Evolutionary conservation across 2,888 invertebrate genomes (phyloP).

Genomic region (Drosophila histrio): DNA sequence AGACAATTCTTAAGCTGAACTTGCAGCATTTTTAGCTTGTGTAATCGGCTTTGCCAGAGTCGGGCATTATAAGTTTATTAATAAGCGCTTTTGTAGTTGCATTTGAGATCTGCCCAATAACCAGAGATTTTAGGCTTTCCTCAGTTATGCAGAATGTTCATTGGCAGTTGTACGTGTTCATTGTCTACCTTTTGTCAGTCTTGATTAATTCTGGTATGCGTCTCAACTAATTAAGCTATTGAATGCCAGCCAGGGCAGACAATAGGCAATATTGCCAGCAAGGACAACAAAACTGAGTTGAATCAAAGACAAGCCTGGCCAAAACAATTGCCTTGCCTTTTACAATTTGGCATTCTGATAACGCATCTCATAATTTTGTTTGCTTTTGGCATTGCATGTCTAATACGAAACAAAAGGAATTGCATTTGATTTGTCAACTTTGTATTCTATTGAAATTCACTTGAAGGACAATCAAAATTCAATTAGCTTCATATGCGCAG

Average conservation of each 20-base stretch:
- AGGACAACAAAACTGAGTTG: slow-evolving; percentile 4
- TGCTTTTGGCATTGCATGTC: slow-evolving; percentile 10
- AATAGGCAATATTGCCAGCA: slow-evolving; percentile 30
- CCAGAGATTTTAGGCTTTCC: slow-evolving; percentile 6
- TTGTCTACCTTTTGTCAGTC: slow-evolving; percentile 24
- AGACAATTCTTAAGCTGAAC: background rate
- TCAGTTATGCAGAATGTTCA: slow-evolving; percentile 8
- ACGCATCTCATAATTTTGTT: slow-evolving; percentile 25
- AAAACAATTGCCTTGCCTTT: slow-evolving; percentile 31
- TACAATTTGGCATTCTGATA: slow-evolving; percentile 12
- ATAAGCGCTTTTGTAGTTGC: slow-evolving; percentile 42
- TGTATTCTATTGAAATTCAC: slow-evolving; percentile 7
- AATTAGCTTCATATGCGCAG: slow-evolving; percentile 23
- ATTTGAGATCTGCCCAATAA: background rate
- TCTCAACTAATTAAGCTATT: slow-evolving; percentile 51
- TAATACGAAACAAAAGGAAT: slow-evolving; percentile 12
- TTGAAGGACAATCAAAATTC: slow-evolving; percentile 10
- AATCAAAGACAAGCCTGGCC: slow-evolving; percentile 12
- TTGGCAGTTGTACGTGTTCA: slow-evolving; percentile 48
- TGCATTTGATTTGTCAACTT: slow-evolving; percentile 21
- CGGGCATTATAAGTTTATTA: slow-evolving; percentile 44
- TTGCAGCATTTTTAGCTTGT: slow-evolving; percentile 1
- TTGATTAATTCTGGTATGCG: slow-evolving; percentile 43
- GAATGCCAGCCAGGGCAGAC: slow-evolving; percentile 22
- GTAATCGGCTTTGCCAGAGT: slow-evolving; percentile 24